A percentile compares a stretch with the other conserved stretches of the same genome.
Evolutionary conservation across 2,113 vertebrate genomes (phyloP).

Genomic region (Halichoeres trimaculatus): DNA sequence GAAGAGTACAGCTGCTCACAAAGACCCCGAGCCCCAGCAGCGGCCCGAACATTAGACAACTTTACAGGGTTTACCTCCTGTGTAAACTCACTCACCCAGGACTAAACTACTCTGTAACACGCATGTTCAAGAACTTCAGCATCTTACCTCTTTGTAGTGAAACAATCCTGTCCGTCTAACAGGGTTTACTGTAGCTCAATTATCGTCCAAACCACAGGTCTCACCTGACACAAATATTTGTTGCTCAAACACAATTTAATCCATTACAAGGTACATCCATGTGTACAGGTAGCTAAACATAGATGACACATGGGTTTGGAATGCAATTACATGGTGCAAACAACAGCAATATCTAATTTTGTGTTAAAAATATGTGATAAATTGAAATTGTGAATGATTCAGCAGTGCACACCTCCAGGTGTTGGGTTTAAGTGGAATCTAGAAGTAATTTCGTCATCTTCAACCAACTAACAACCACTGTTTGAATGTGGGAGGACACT

Average conservation of each 20-base stretch:
- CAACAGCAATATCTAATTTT: background rate
- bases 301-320: background rate
- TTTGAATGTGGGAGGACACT: too few relatives aligned
- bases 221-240: background rate
- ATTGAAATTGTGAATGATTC: background rate
- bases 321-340: background rate
- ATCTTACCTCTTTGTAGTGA: background rate
- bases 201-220: background rate
- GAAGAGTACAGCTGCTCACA: constrained; percentile 51
- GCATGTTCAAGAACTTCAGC: background rate
- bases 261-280: background rate
- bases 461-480: too few relatives aligned
- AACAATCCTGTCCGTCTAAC: background rate
- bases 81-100: background rate
- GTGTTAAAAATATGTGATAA: background rate
- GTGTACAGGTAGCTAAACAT: background rate
- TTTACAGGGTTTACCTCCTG: background rate
- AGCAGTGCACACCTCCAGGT: background rate
- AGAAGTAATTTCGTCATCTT: too few relatives aligned
- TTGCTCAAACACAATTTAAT: background rate
- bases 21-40: background rate
- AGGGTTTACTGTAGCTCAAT: constrained; percentile 9
- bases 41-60: background rate
- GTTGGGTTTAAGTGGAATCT: background rate
- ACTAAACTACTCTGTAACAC: background rate